Evolutionary conservation across 2,888 invertebrate genomes (phyloP), one percentile per base, ranked within the genome.

Genomic region (Drosophila fulvimacula): DNA sequence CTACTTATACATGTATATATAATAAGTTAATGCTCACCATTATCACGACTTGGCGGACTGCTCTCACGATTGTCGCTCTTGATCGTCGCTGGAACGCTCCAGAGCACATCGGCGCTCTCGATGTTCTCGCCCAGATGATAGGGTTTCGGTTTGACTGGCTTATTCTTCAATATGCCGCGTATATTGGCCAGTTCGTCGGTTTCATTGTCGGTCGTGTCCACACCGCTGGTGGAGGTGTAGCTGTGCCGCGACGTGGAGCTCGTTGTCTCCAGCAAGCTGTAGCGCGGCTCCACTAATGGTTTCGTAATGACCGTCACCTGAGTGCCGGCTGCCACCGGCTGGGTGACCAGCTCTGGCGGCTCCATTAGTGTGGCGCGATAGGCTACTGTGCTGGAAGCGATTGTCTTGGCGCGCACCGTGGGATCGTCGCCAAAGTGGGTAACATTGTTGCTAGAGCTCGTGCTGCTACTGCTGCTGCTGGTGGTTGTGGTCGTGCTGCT

Each of bases 111-210:
- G 10, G 91, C 81, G 42, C 85, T 91, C 67, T 93, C 93, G 88
- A 94, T 93, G 91, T 95, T 95, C 90, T 95, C 95, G 57, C 95
- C 96, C 83, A 96, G 93, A 90, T 95, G 95, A 93, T 96, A 96
- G 81, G 96, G 95, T 91, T 94, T 95, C 86, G 96, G 96, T 91
- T 95, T 95, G 44, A 95, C 93, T 53, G 95, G 95, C 92, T 95
- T 96, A 87, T 96, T 96, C 92, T 96, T 96, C 86, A 96, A 93
- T 92, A 96, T 96, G 83, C 96, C 95, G 82, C 95, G 94, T 89
- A 95, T 94, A 3, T 85, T 87, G 90, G 94, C 92, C 78, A 92
- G 91, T 89, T 94, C 93, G 80, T 93, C 92, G 15, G 81, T 89
- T 39, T 92, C 92, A 39, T 88, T 85, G 59, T 92, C 92, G 5